phyloP scores from a whole-genome alignment of 2,113 vertebrate genomes.

The Phalacrocorax aristotelis region DNA sequence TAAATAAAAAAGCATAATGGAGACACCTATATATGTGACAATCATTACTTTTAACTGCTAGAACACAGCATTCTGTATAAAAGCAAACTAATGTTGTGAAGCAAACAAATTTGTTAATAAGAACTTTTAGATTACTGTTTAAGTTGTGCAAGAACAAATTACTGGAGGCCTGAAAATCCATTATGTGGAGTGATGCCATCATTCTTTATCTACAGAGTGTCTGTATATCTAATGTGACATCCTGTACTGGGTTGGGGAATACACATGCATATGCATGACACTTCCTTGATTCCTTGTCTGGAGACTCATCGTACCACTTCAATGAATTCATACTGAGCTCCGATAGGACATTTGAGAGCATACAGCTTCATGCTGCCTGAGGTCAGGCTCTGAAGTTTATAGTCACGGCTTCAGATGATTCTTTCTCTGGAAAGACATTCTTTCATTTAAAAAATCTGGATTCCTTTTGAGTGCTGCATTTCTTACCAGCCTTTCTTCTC shows the following conservation, averaged over 20 bases:
- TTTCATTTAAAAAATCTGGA: background rate
- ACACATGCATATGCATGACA: background rate
- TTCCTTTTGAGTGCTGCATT: background rate
- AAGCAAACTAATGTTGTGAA: background rate
- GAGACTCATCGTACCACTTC: background rate
- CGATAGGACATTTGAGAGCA: background rate
- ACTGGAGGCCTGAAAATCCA: background rate
- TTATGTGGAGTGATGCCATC: background rate
- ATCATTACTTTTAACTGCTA: background rate
- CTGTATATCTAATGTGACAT: background rate
- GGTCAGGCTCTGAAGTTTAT: background rate
- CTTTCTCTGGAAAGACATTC: background rate
- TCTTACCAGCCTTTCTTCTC: background rate
- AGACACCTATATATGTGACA: background rate
- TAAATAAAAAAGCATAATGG: background rate
- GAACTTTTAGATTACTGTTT: background rate
- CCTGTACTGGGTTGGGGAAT: fast-evolving
- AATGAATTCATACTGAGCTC: background rate
- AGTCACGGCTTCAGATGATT: background rate
- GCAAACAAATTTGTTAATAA: background rate
- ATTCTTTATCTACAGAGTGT: background rate
- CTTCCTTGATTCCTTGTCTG: background rate
- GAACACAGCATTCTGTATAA: background rate
- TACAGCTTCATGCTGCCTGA: background rate
- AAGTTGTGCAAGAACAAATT: background rate